These are phyloP conservation scores for Muschampia plurimacula DNA, from an alignment of 2,888 invertebrate species.

Conservation along the genomic window DNA sequence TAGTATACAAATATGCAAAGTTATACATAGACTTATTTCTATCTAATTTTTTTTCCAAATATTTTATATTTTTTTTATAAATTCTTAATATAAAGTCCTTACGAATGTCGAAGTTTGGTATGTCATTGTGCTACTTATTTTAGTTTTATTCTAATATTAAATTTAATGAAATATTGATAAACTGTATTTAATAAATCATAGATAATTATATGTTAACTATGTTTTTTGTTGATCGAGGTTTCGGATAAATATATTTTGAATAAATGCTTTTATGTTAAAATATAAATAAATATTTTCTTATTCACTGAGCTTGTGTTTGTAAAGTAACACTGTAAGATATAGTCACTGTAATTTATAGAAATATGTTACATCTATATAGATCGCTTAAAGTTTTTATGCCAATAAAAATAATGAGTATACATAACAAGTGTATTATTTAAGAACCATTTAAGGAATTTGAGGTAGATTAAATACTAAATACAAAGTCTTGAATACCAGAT, in stretches of 20 bases:
- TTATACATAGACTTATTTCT: no score
- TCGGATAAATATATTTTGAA: slow-evolving; percentile 54
- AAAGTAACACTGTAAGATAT: slow-evolving; percentile 75
- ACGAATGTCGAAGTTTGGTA: slow-evolving; percentile 16
- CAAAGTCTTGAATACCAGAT: background rate
- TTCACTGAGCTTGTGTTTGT: slow-evolving; percentile 71
- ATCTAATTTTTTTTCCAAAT: background rate
- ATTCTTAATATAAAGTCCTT: background rate
- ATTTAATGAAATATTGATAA: slow-evolving; percentile 28
- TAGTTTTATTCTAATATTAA: slow-evolving; percentile 32
- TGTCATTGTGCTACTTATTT: slow-evolving; percentile 41
- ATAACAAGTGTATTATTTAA: slow-evolving; percentile 56
- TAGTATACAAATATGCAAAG: background rate
- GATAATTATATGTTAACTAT: slow-evolving; percentile 42
- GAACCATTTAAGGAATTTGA: slow-evolving; percentile 55
- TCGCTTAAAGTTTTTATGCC: slow-evolving; percentile 78
- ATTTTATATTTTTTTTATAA: background rate
- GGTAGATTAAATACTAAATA: background rate
- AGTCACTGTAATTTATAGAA: slow-evolving; percentile 72
- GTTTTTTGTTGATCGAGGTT: slow-evolving; percentile 48
- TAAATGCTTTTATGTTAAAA: slow-evolving; percentile 68
- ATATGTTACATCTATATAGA: slow-evolving; percentile 60
- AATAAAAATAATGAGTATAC: slow-evolving; percentile 66
- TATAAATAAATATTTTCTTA: slow-evolving; percentile 75
- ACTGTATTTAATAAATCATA: slow-evolving; percentile 43